Base-by-base conservation (phyloP, 2,797 vertebrate genomes). In the Micromesistius poutassou region DNA sequence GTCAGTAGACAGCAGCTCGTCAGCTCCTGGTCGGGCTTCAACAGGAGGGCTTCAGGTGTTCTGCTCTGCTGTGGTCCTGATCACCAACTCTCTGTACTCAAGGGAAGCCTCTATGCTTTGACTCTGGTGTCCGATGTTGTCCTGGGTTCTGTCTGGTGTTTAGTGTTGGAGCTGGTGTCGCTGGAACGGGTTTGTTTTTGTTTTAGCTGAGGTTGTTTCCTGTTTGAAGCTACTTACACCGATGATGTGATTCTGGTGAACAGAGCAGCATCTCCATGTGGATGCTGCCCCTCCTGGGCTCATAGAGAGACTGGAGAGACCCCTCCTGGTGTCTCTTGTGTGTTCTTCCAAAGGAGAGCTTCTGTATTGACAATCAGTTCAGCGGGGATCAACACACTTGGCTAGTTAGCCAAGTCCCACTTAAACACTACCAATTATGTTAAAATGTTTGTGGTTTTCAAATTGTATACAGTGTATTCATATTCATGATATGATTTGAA, bases 241-340 rank as follows among this genome's bases (percentile, higher is more conserved):
- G 40, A 77, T 22, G 71, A 73, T 82, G 25, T 71, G 79, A 70
- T 85, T 76, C 38, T 77, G 42, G 74, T 78, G 36, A 82, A 83
- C 79, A 78, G 81, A 87, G 86, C 80, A 76, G 79, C 76, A 83
- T 90, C 78, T 77, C 74, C 79, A 76, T 36, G 74, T 76, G 77
- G 75, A 86, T 77, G 80, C 22, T 19, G n/a, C 28, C 19, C 84
- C 81, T 85, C 3, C 3, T n/a, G 77, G 71, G 78, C 83, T 80
- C 77, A 8, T 76, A 50, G 76, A 46, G 77, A 62, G 78, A 75
- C 75, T 79, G 66, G 30, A 79, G 76, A 19, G 78, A 74, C 22
- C 55, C 82, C 71, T 13, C 14, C 77, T 4, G 62, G 19, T 14
- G 80, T 72, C 74, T 77, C 42, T 14, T 70, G 75, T 79, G 72